phyloP scores from a whole-genome alignment of 2,888 invertebrate genomes.

The Stenichneumon culpator region DNA sequence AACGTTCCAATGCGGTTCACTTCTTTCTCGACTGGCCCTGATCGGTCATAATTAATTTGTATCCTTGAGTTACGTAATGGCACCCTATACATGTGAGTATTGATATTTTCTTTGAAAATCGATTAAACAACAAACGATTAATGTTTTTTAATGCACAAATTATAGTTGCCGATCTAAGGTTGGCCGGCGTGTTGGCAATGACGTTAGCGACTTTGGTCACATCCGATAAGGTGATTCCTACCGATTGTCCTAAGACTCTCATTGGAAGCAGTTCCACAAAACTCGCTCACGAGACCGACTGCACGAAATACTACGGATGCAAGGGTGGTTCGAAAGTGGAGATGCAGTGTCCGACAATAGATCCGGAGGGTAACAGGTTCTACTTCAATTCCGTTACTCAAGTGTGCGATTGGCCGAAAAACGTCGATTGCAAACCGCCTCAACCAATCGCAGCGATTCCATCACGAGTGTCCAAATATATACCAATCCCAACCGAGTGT shows the following conservation, averaged over 20 bases:
- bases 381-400: slow-evolving; percentile 69
- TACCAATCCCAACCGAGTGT: slow-evolving; percentile 50
- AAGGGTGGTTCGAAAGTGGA: slow-evolving; percentile 1
- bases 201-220: slow-evolving; percentile 5
- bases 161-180: slow-evolving; percentile 23
- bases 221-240: neutral
- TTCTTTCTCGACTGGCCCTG: neutral
- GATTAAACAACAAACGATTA: neutral
- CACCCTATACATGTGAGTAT: neutral
- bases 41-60: neutral
- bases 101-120: neutral
- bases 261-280: slow-evolving; percentile 4
- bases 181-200: slow-evolving; percentile 7
- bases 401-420: slow-evolving; percentile 73
- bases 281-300: slow-evolving; percentile 33
- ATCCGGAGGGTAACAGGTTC: slow-evolving; percentile 29
- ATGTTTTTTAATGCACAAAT: neutral
- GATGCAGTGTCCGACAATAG: slow-evolving; percentile 61
- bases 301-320: slow-evolving; percentile 51
- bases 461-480: too few relatives aligned
- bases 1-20: neutral
- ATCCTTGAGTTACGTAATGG: neutral
- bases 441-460: neutral
- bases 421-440: slow-evolving; percentile 68
- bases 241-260: slow-evolving; percentile 66